Evolutionary conservation across 2,113 vertebrate genomes (phyloP), one percentile per base, ranked within the genome.

Genomic region (Hippolais icterina): DNA sequence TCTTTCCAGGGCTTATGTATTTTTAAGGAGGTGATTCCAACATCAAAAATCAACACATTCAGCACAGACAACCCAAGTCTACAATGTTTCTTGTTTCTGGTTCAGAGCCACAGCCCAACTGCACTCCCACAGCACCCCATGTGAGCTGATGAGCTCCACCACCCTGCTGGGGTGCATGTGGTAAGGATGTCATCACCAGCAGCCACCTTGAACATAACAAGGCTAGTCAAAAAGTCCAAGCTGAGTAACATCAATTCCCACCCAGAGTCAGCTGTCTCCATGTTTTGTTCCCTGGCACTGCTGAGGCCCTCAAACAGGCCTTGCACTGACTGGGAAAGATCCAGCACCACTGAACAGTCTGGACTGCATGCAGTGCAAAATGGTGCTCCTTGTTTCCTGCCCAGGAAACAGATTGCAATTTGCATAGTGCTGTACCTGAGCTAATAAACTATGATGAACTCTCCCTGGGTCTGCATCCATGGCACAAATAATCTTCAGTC

Each of bases 331-430:
- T 63, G 42, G 70, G 47, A 71, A 71, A 68, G 56, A 78, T 76
- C 74, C 90, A 95, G 44, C 49, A 87, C 39, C 37, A 61, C n/a
- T 60, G 85, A 60, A 28, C 37, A 57, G n/a, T 24, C 78, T 85
- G 78, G 53, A 82, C 15, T 22, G 10, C 23, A 37, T 12, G 53
- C 78, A 61, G 25, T 27, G 23, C 33, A 74, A 78, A 87, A 56
- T 3, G 66, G 50, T 15, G 21, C 10, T 91, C 39, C 61, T 69
- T 79, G 61, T 49, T 57, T 68, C 53, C 75, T 69, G 87, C 53
- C 78, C 82, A 95, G 70, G 13, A 93, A 97, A 90, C 75, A 94
- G 92, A 93, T 60, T 91, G 78, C 25, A 69, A 79, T 94, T 96
- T 90, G 49, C 70, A 49, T 28, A 78, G 77, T 63, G 47, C 60